Conservation (phyloP, 2,797 vertebrate species). For the Lacerta viridis region DNA sequence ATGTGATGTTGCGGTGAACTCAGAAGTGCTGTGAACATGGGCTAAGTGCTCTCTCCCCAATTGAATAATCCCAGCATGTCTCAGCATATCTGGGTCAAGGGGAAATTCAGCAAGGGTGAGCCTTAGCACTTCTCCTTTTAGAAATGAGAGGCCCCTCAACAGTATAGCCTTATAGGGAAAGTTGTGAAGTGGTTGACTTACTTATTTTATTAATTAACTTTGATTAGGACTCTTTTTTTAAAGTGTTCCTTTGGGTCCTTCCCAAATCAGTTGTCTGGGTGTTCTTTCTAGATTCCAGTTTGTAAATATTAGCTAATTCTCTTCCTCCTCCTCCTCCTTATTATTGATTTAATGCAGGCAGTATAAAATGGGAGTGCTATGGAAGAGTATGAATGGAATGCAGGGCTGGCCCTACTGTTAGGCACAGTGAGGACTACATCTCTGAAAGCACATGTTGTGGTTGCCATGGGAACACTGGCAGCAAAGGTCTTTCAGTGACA, state of each 20-base stretch:
- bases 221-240: too few relatives aligned
- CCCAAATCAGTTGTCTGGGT: not conserved
- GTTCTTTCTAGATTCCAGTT: not conserved
- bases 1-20: not conserved
- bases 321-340: too few relatives aligned
- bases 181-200: too few relatives aligned
- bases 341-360: not conserved
- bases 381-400: not conserved
- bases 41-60: not conserved
- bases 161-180: not conserved
- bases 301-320: not conserved
- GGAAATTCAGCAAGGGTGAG: too few relatives aligned
- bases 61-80: not conserved
- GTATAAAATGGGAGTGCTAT: not conserved
- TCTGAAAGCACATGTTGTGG: not conserved
- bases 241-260: not conserved
- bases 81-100: not conserved
- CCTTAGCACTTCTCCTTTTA: not conserved
- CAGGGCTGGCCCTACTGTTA: not conserved
- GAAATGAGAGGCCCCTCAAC: not conserved
- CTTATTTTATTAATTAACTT: too few relatives aligned
- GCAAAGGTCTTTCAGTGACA: not conserved
- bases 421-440: not conserved
- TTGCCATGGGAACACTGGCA: not conserved
- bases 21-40: not conserved